phyloP scores from a whole-genome alignment of 2,888 invertebrate genomes.

The Drosophila kanekoi region DNA sequence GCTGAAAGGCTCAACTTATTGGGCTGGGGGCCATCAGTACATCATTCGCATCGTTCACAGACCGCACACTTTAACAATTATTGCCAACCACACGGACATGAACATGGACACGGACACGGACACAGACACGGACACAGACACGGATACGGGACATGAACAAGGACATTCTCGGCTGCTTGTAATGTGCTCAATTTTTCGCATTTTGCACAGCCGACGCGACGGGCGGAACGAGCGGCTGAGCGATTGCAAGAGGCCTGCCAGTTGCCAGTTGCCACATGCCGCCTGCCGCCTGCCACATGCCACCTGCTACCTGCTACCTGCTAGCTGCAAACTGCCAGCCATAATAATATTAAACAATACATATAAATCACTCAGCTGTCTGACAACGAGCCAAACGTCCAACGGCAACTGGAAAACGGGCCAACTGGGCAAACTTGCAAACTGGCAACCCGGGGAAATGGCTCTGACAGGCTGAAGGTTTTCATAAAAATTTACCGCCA shows the following conservation, averaged over 20 bases:
- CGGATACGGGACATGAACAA: slow-evolving; percentile 35
- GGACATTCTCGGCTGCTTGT: slow-evolving; percentile 58
- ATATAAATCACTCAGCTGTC: slow-evolving; percentile 79
- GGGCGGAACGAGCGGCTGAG: slow-evolving; percentile 54
- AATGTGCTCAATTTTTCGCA: slow-evolving; percentile 80
- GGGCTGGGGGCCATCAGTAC: slow-evolving; percentile 43
- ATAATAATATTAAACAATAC: slow-evolving; percentile 79
- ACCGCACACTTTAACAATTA: slow-evolving; percentile 76
- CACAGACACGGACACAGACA: slow-evolving; percentile 32
- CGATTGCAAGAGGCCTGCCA: slow-evolving; percentile 35
- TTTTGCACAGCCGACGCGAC: slow-evolving; percentile 72
- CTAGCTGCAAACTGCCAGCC: slow-evolving; percentile 68
- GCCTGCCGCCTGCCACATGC: slow-evolving; percentile 20
- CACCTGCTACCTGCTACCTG: slow-evolving; percentile 14
- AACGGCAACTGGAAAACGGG: slow-evolving; percentile 18
- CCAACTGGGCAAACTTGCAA: slow-evolving; percentile 3
- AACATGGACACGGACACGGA: slow-evolving; percentile 37
- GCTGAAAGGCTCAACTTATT: slow-evolving; percentile 21
- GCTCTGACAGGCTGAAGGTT: slow-evolving; percentile 62
- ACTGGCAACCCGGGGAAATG: slow-evolving; percentile 38
- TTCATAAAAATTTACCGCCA: slow-evolving; percentile 79
- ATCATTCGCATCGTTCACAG: slow-evolving; percentile 58
- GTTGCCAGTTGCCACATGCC: slow-evolving; percentile 26
- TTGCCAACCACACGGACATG: slow-evolving; percentile 73
- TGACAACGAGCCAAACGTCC: slow-evolving; percentile 56